These are phyloP conservation scores for Amiota minor DNA, from an alignment of 2,888 invertebrate species.

Conservation along the genomic window DNA sequence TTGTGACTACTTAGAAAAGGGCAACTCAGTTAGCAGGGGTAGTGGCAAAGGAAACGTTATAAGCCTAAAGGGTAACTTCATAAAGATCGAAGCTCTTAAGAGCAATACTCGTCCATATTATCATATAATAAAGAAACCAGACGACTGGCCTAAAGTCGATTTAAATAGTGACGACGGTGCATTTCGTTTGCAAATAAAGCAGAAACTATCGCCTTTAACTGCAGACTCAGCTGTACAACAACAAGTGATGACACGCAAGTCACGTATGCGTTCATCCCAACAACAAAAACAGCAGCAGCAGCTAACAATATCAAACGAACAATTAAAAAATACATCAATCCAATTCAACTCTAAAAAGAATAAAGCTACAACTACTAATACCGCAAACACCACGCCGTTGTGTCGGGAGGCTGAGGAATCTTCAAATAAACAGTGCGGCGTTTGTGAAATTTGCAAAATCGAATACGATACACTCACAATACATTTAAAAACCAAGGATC, in stretches of 20 bases:
- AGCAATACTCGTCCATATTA: conserved; percentile 71
- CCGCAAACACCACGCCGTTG: conserved; percentile 26
- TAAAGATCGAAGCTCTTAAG: conserved; percentile 79
- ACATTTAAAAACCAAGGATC: conserved; percentile 83
- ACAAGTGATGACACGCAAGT: conserved; percentile 69
- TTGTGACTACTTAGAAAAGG: conserved; percentile 59
- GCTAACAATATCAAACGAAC: conserved; percentile 32
- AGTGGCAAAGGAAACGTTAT: conserved; percentile 73
- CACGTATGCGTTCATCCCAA: conserved; percentile 67
- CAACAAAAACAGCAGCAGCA: conserved; percentile 46
- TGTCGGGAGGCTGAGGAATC: conserved; percentile 61
- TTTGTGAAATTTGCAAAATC: conserved; percentile 86
- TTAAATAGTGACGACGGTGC: conserved; percentile 70
- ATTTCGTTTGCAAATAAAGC: conserved; percentile 57
- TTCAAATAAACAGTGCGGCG: conserved; percentile 77
- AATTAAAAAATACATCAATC: conserved; percentile 12
- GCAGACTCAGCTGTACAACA: conserved; percentile 22
- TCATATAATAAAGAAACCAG: conserved; percentile 68
- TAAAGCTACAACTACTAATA: conserved; percentile 4
- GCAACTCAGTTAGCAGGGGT: conserved; percentile 48
- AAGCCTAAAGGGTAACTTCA: conserved; percentile 79
- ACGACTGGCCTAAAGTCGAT: conserved; percentile 72
- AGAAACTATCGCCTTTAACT: conserved; percentile 21
- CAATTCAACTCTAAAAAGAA: not conserved
- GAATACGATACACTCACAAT: conserved; percentile 82